These are phyloP conservation scores for Matsumurasca onukii DNA, from an alignment of 1,140 invertebrate species.

Conservation along the genomic window DNA sequence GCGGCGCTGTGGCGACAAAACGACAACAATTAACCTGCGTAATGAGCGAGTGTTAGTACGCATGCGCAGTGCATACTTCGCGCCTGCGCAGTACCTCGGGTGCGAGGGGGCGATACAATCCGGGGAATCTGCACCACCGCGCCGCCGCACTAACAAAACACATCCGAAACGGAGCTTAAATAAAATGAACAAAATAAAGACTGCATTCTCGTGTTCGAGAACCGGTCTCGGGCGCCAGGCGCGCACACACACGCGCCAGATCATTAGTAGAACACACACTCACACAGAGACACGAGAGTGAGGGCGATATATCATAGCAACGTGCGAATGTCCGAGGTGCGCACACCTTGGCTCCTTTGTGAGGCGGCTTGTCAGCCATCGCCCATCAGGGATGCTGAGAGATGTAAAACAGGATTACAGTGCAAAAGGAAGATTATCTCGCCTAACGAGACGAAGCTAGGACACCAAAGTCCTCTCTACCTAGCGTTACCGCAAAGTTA, in stretches of 20 bases:
- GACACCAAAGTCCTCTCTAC: too few species aligned
- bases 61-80: neutral
- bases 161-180: neutral
- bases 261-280: neutral
- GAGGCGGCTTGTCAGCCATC: too few species aligned
- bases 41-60: neutral
- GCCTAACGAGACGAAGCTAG: too few species aligned
- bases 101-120: neutral
- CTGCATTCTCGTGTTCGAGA: neutral
- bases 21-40: neutral
- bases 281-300: neutral
- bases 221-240: neutral
- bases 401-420: too few species aligned
- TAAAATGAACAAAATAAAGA: constrained; percentile 1
- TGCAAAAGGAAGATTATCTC: too few species aligned
- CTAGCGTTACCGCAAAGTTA: too few species aligned
- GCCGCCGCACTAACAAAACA: neutral
- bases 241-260: neutral
- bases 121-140: neutral
- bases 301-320: neutral
- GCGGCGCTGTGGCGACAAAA: neutral
- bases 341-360: too few species aligned
- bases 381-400: too few species aligned
- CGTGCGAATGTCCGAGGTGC: too few species aligned
- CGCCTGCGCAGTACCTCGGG: neutral